Base-by-base conservation (phyloP, 2,113 vertebrate species). In the Psittacus erithacus region DNA sequence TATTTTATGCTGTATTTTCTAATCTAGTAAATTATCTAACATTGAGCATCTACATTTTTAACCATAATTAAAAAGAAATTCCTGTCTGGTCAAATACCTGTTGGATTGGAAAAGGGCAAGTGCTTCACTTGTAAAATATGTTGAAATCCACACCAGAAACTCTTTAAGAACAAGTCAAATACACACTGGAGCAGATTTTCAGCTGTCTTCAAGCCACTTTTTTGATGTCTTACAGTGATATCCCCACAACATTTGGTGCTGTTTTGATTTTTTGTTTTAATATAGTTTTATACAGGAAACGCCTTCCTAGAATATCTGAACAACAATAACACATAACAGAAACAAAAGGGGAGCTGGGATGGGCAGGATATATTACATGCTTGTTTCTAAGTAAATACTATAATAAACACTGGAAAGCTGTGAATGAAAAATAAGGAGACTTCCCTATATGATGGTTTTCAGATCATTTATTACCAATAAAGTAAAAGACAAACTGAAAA, bases 401-500 rank as follows among this genome's bases (percentile, higher is more conserved):
- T 28, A 85, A 83, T 38, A 90, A 91, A 90, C 49, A 87, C 57
- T 13, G 57, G 59, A 75, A 82, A 79, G 47, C 77, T 95, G 86
- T 17, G 27, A 86, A 71, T 15, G 20, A 85, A 92, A 89, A 94
- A 97, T 52, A 78, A 83, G 93, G 53, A 96, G 39, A 35, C 82
- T 86, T 64, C 46, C 83, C 53, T 52, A 7, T 11, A 28, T 22
- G 80, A 83, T 74, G 44, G 76, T 92, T 88, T 97, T 95, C 92
- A 92, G 92, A 96, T 96, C 94, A 96, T 98, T 98, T 98, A 98
- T 98, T 98, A 94, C 33, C 88, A 89, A 91, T 96, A 93, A 96
- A 95, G 95, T 96, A 88, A 91, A 97, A 97, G 97, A 97, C 93
- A 95, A 97, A 97, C 9, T 63, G 70, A 80, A 89, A 94, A 86